A percentile compares a stretch with the other conserved stretches of the same genome.
Conservation (phyloP, 2,797 vertebrate genomes). For the Sparidentex hasta region DNA sequence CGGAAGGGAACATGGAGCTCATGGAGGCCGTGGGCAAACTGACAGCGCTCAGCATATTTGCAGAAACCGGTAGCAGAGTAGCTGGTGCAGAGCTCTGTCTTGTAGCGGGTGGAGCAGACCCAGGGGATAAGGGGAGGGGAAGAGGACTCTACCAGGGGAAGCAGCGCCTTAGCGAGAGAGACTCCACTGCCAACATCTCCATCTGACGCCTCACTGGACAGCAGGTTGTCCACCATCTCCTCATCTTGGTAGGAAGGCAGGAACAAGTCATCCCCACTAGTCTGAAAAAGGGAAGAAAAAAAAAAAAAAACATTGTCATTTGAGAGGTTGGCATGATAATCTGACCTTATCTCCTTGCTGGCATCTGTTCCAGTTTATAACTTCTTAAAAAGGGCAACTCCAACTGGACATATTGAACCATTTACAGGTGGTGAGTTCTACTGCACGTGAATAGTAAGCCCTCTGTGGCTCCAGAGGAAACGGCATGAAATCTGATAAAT, state of each 20-base stretch:
- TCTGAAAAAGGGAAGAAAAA: conserved; percentile 54
- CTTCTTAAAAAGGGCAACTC: too few species aligned
- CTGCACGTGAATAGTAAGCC: too few species aligned
- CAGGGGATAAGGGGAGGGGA: conserved; percentile 64
- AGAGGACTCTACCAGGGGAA: conserved; percentile 77
- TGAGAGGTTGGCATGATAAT: too few species aligned
- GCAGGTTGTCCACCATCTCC: conserved; percentile 69
- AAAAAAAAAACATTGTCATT: too few species aligned
- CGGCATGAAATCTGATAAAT: too few species aligned
- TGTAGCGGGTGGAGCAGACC: conserved; percentile 88
- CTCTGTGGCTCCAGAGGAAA: too few species aligned
- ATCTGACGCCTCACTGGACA: conserved; percentile 63
- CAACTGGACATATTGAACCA: too few species aligned
- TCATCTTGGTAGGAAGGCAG: conserved; percentile 76
- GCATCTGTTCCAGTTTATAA: too few species aligned
- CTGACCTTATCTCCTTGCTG: too few species aligned
- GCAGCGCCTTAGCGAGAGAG: conserved; percentile 82
- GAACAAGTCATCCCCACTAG: conserved; percentile 75
- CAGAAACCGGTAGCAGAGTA: conserved; percentile 82
- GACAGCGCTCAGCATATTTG: conserved; percentile 86
- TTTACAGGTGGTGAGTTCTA: too few species aligned
- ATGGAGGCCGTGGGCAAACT: conserved; percentile 87
- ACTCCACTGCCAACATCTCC: conserved; percentile 2
- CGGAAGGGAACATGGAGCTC: conserved; percentile 86
- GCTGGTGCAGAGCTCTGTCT: conserved; percentile 87